Conservation (phyloP, 92 coral and sea anemone species). For the Zoanthus sansibaricus region DNA sequence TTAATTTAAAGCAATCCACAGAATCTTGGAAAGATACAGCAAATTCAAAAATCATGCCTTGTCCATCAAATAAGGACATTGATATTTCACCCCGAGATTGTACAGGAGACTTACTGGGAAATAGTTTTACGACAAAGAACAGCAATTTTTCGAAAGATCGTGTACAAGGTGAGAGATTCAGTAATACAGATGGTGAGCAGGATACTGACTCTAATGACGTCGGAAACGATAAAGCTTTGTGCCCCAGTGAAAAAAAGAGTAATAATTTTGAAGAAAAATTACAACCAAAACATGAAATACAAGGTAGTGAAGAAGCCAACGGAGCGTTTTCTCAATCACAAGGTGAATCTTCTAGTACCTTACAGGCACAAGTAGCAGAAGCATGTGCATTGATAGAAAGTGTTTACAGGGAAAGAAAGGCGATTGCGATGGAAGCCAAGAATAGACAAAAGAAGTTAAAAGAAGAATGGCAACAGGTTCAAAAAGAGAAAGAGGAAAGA, state of each 20-base stretch:
- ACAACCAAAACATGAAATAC: neutral
- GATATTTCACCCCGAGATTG: neutral
- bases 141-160: neutral
- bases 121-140: neutral
- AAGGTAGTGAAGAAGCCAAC: neutral
- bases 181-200: neutral
- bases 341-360: neutral
- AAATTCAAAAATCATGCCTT: neutral
- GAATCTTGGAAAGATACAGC: neutral
- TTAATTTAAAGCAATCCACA: neutral
- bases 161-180: neutral
- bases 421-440: neutral
- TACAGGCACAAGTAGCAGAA: neutral
- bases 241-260: slow-evolving; percentile 12
- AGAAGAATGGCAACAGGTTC: neutral
- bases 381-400: neutral
- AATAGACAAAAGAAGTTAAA: neutral
- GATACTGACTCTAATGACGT: neutral
- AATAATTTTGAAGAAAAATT: neutral
- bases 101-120: neutral
- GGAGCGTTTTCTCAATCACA: neutral
- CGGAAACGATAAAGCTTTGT: neutral
- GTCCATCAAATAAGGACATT: neutral
- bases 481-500: neutral
- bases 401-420: slow-evolving; percentile 1